Evolutionary conservation across 2,797 vertebrate species (phyloP), one percentile per base, ranked within the genome.

Genomic region (Bradypodion ventrale): DNA sequence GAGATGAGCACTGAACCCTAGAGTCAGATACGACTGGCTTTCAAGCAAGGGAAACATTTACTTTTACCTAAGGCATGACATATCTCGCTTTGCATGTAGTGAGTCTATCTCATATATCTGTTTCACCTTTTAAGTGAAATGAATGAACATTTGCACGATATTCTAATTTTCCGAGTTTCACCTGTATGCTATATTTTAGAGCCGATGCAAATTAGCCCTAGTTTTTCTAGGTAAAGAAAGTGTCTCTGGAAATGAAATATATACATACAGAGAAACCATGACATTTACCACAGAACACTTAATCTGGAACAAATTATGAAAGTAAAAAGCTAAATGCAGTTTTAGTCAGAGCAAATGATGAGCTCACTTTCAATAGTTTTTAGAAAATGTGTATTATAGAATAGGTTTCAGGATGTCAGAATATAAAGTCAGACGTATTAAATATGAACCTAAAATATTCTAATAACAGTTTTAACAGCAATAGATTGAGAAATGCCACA

Each of bases 261-360:
- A 66, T 23, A 68, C 42, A 56, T 52, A 13, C 46, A 52, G 6
- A 80, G 15, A 49, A 63, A 63, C 27, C 25, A 2, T 69, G 44
- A 23, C 32, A 37, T 68, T 68, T 37, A 7, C 65, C 46, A 32
- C 32, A 46, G 44, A 52, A 8, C 21, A 37, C 49, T 63, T 40
- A 78, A 78, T 32, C 37, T 63, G 40, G 49, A 80, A 52, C 56
- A n/a, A 80, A 49, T 56, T 32, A 80, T 49, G 35, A 80, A 66
- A 56, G 46, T 29, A 69, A 69, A 76, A 76, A 40, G n/a, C n/a
- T 44, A 60, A 77, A 56, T 19, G 42, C 59, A 3, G 21, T n/a
- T 78, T 78, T 32, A 49, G 37, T 52, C 56, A 62, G 10, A 6
- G 10, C 40, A 42, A 62, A 35, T 40, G 35, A 44, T 46, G 4